Base-by-base conservation (phyloP, 2,113 vertebrate genomes). In the Forbesichthys agassizii region DNA sequence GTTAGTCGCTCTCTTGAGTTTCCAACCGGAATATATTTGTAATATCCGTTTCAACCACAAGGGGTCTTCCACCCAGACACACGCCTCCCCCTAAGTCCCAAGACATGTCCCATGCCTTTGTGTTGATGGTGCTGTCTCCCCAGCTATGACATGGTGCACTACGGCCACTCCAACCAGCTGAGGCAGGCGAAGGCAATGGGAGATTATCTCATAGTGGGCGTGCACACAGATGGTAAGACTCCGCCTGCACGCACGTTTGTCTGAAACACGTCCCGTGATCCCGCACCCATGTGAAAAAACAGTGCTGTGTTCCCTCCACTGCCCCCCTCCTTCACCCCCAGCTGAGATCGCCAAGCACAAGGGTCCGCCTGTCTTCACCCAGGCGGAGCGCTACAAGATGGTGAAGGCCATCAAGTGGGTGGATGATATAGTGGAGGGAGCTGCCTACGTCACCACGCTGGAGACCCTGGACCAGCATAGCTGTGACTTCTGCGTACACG, bases 81-180 rank as follows among this genome's bases (percentile, higher is more conserved):
- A 42, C 36, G 0, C 36, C 36, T 42, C 7, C 7, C 2, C 27
- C 27, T 27, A 27, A 27, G 27, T 27, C 27, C 27, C 27, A 42
- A 42, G 36, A 42, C 36, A 42, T 42, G 4, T 5, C 36, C 36
- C 5, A 1, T 42, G 36, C 5, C 36, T 42, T 8, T 42, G 36
- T 73, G 10, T 36, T 42, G 36, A 53, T 0, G 1, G 14, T 42
- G 20, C 1, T 68, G 20, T 78, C 16, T 61, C 47, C 81, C 1
- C 84, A 99, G 98, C 90, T 99, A 99, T 49, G 98, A 99, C 91
- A 99, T 99, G 98, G 98, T 99, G 14, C 98, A 99, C 83, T 99
- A 98, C 0, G 98, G 98, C 3, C 98, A 99, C 89, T 98, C 98
- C 0, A 99, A 99, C 90, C 97, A 99, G 90, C 93, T 99, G 65